These are phyloP conservation scores for Stichodactyla mertensii DNA, from an alignment of 64 coral and sea anemone genomes.

Conservation along the genomic window DNA sequence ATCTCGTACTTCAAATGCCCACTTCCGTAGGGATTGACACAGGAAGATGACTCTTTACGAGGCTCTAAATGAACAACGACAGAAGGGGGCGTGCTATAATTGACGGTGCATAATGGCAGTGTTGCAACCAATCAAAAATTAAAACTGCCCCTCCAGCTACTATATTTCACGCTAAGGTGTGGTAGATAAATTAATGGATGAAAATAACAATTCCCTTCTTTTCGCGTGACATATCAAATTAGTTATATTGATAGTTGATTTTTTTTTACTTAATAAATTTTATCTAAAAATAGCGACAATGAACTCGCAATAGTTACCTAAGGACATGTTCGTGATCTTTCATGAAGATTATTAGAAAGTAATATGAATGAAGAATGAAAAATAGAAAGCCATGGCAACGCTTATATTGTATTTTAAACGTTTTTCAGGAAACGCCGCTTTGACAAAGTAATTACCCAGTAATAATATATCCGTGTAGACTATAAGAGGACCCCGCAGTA, in stretches of 20 bases:
- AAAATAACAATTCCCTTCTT: not conserved
- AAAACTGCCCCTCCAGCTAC: not conserved
- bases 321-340: not conserved
- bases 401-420: not conserved
- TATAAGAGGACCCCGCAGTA: no score
- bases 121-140: conserved; percentile 10
- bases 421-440: not conserved
- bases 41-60: conserved; percentile 12
- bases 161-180: not conserved
- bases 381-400: not conserved
- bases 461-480: no score
- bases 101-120: not conserved
- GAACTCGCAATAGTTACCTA: not conserved
- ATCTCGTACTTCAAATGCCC: conserved; percentile 1
- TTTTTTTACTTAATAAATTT: not conserved
- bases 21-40: conserved; percentile 14
- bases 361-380: not conserved
- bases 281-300: not conserved
- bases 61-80: conserved; percentile 2
- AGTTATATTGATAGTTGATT: not conserved
- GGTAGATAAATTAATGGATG: not conserved
- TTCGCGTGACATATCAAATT: not conserved
- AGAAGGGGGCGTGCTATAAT: not conserved
- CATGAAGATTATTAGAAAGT: not conserved
- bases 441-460: not conserved